Evolutionary conservation across 2,888 invertebrate species (phyloP).

Genomic region (Perithous albicinctus): DNA sequence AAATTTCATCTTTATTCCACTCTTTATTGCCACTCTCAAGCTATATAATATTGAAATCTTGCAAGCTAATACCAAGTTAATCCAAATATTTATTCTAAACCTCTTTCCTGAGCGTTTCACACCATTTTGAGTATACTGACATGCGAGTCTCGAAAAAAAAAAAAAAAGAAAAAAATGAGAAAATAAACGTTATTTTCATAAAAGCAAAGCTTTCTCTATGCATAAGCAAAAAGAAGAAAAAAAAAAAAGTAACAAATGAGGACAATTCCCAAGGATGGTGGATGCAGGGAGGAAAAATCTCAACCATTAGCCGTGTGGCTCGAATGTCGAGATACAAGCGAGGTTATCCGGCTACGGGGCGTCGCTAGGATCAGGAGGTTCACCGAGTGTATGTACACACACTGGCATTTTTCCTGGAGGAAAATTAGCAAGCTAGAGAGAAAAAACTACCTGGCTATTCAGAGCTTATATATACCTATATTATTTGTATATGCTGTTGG

Average conservation of each 20-base stretch:
- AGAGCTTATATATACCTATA: constrained; percentile 2
- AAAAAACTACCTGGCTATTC: constrained; percentile 5
- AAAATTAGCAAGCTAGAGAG: constrained; percentile 32
- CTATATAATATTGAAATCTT: too few relatives aligned
- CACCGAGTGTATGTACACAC: not conserved
- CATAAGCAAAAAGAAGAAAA: too few relatives aligned
- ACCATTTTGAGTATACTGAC: too few relatives aligned
- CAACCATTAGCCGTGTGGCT: constrained; percentile 5
- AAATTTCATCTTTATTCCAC: too few relatives aligned
- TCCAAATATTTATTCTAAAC: too few relatives aligned
- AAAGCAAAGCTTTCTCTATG: too few relatives aligned
- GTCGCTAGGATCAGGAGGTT: not conserved
- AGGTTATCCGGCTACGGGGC: not conserved
- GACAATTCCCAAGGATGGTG: not conserved
- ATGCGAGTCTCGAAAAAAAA: too few relatives aligned
- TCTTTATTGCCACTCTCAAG: too few relatives aligned
- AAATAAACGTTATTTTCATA: too few relatives aligned
- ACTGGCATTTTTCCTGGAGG: constrained; percentile 25
- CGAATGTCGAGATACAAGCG: constrained; percentile 1
- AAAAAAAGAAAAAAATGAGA: too few relatives aligned
- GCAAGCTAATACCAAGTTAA: too few relatives aligned
- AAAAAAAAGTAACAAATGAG: not conserved
- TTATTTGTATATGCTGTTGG: constrained; percentile 4
- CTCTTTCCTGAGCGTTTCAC: too few relatives aligned
- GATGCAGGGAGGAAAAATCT: constrained; percentile 5